Conservation (phyloP, 1,140 invertebrate species). For the Philopotamus ludificatus region DNA sequence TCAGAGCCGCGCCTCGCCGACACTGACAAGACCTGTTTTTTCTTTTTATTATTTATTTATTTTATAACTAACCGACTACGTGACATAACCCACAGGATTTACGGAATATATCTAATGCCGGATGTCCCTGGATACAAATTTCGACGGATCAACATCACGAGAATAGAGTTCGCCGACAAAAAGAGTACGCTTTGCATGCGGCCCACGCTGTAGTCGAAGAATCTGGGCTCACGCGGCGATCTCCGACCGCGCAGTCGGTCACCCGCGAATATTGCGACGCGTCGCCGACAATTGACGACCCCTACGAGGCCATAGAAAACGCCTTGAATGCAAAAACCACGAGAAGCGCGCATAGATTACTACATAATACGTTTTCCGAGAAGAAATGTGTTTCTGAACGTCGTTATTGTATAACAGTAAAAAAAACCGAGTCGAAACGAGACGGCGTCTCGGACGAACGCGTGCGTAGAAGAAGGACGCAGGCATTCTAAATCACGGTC, state of each 20-base stretch:
- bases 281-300: not conserved
- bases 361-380: conserved; percentile 37
- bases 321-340: not conserved
- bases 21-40: not conserved
- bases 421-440: conserved; percentile 18
- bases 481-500: conserved; percentile 24
- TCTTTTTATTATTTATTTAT: conserved; percentile 14
- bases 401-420: conserved; percentile 42
- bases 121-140: not conserved
- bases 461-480: conserved; percentile 25
- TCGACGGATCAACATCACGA: not conserved
- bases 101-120: not conserved
- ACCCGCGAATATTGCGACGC: not conserved
- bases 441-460: not conserved
- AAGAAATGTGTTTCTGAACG: conserved; percentile 38
- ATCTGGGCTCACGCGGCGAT: not conserved
- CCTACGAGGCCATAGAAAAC: not conserved
- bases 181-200: not conserved
- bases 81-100: conserved; percentile 9
- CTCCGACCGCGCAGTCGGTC: not conserved
- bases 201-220: not conserved
- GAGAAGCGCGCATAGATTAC: conserved; percentile 7
- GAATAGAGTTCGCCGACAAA: not conserved
- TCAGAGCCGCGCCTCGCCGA: conserved; percentile 24
- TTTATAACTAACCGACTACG: conserved; percentile 20